Base-by-base conservation (phyloP, 2,113 vertebrate genomes). In the Phalacrocorax carbo region DNA sequence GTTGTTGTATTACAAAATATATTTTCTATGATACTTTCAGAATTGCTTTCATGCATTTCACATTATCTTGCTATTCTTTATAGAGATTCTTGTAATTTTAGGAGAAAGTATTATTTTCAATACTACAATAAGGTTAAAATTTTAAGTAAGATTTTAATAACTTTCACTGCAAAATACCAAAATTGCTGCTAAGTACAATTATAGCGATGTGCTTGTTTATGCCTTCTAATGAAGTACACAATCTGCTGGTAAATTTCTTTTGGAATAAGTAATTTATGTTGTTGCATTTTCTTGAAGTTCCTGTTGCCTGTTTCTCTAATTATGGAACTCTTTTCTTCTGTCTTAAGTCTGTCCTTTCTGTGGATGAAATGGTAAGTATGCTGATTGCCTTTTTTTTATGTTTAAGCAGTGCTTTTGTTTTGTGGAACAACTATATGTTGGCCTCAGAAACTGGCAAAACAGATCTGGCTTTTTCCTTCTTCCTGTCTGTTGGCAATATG, bases 301-400 rank as follows among this genome's bases (percentile, higher is more conserved):
- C 76, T 82, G 30, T 46, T 95, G 36, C 82, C 51, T 88, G 4
- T 89, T 96, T 97, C 97, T 98, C 98, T 98, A 98, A 98, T 96
- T 93, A 78, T 86, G 82, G 94, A 97, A 98, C 95, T 97, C 97
- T 98, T 93, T 98, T 98, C 98, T 98, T 98, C 90, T 98, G 96
- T 97, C 97, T 98, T 98, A 99, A 99, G 99, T 99, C 99, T 98
- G 98, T 98, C 97, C 97, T 98, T 95, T 98, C 99, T 97, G 91
- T 99, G 98, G 99, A 99, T 69, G 98, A 99, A 48, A 98, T 99
- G 99, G 99, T 99, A 98, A 99, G 99, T 99, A 94, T 96, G 38
- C 72, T 36, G 29, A 90, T 94, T 97, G 78, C 85, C 52, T 32
- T 77, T 93, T 46, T 46, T 46, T 96, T 92, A 15, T 82, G 44